Base-by-base conservation (phyloP, 2,797 vertebrate genomes). In the Crypturellus tataupa region DNA sequence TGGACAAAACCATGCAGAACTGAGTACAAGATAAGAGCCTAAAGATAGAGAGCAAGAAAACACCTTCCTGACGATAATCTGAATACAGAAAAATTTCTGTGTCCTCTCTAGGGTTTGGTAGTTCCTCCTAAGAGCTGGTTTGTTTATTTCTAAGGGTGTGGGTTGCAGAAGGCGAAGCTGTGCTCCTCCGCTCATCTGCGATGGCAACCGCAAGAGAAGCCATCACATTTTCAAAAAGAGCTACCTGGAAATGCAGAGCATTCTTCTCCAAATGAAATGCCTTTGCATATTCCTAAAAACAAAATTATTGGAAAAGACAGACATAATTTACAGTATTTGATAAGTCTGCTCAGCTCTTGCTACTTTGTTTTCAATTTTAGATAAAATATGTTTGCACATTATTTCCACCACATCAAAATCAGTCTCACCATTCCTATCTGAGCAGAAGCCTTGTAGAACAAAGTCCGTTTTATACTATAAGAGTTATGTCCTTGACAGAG, bases 331-430 rank as follows among this genome's bases (percentile, higher is more conserved):
- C 71, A 69, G 9, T 49, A 85, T 47, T 27, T 85, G 42, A 89
- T 76, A 31, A 71, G 25, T 79, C 31, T 51, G 73, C 42, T 31
- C 39, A 67, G 60, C 12, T 2, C 19, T 87, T 64, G 69, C 27
- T 85, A 55, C 31, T 4, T 84, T 70, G 11, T 23, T 83, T 95
- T 93, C 70, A 87, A 92, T 44, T 70, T 67, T 82, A 51, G 16
- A 77, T 18, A 40, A 83, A 79, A 55, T 42, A 62, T 72, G 79
- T 87, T 67, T 83, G 56, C 42, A 79, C 51, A 17, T 90, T 80
- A 89, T 47, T 92, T 81, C 56, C 87, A 69, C n/a, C 20, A 53
- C 15, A 77, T 84, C n/a, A 84, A 68, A 35, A 3, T 56, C 78
- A 47, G 8, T 39, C 18, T 67, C 55, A 33, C 19, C 47, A 24